Evolutionary conservation across 2,113 vertebrate species (phyloP).

Genomic region (Crotalus helleri): DNA sequence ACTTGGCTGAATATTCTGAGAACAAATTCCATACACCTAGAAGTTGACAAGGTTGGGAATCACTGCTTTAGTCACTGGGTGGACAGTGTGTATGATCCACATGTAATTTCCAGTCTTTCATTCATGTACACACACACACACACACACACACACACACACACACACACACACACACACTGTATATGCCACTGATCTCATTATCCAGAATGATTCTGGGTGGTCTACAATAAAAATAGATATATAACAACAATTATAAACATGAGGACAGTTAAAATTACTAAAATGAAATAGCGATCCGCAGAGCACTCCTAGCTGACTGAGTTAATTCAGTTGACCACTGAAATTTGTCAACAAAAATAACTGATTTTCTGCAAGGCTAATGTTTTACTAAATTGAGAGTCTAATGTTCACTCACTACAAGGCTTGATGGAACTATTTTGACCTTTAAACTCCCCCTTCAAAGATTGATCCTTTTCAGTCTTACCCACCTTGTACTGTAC

Average conservation of each 20-base stretch:
- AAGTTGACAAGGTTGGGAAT: neutral
- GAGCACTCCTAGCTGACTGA: neutral
- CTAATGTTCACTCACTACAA: neutral
- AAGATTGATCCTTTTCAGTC: neutral
- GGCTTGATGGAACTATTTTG: neutral
- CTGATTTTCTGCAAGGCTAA: neutral
- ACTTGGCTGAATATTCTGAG: neutral
- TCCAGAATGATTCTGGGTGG: neutral
- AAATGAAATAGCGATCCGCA: neutral
- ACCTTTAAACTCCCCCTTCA: neutral
- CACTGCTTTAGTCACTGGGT: neutral
- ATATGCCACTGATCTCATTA: neutral
- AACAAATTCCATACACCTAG: neutral
- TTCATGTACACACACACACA: too few relatives aligned
- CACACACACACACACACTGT: too few relatives aligned
- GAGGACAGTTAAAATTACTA: too few relatives aligned
- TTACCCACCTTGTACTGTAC: neutral
- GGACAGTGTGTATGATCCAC: too few relatives aligned
- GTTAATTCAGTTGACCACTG: neutral
- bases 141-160: too few relatives aligned
- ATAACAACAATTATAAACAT: neutral
- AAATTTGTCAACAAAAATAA: neutral
- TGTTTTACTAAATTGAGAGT: neutral
- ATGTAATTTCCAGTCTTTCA: too few relatives aligned
- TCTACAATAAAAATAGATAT: neutral